phyloP scores from a whole-genome alignment of 2,888 invertebrate species.

The Drosophila testacea region DNA sequence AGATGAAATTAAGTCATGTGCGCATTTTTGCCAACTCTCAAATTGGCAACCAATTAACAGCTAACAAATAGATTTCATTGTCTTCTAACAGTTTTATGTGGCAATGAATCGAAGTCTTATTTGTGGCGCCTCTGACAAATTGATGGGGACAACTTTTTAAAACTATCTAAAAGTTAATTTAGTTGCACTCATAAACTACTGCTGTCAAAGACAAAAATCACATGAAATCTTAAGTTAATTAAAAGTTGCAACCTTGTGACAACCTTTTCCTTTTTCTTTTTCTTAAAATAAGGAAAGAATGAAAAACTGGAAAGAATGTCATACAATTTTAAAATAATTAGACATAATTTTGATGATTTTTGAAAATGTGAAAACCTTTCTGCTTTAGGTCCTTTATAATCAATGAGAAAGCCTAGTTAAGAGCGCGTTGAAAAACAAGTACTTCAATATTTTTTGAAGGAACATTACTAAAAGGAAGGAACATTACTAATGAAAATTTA shows the following conservation, averaged over 20 bases:
- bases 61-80: conserved; percentile 72
- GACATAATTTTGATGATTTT: too few relatives aligned
- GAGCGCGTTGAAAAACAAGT: too few relatives aligned
- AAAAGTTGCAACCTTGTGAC: background rate
- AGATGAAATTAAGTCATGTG: conserved; percentile 72
- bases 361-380: background rate
- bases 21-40: conserved; percentile 37
- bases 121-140: conserved; percentile 54
- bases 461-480: too few relatives aligned
- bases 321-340: background rate
- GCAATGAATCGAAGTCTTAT: conserved; percentile 49
- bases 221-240: background rate
- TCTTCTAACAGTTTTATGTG: conserved; percentile 42
- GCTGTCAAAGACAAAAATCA: background rate
- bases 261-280: too few relatives aligned
- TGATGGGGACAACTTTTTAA: conserved; percentile 27
- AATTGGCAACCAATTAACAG: conserved; percentile 75
- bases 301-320: too few relatives aligned
- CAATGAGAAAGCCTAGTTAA: too few relatives aligned
- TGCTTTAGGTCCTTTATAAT: background rate
- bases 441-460: too few relatives aligned
- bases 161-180: background rate
- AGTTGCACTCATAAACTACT: conserved; percentile 6
- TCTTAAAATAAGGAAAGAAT: too few relatives aligned
- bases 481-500: background rate